phyloP scores from a whole-genome alignment of 2,888 invertebrate species.

The Melanostoma mellinum region DNA sequence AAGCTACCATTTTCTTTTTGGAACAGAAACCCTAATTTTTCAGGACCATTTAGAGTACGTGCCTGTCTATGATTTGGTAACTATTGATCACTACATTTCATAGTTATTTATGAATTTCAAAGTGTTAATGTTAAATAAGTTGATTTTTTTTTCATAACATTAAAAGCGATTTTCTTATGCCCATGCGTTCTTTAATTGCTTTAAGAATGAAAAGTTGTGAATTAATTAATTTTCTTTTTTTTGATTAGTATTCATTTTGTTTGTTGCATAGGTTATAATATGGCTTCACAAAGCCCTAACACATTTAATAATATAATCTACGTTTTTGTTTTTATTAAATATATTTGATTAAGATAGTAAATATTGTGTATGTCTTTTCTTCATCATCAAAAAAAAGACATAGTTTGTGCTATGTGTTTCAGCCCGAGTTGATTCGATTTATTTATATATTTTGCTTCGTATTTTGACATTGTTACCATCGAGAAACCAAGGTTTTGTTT shows the following conservation, averaged over 20 bases:
- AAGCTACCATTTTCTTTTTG: no score
- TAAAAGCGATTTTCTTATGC: constrained; percentile 59
- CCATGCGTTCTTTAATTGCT: constrained; percentile 44
- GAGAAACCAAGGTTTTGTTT: constrained; percentile 59
- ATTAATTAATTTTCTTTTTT: constrained; percentile 35
- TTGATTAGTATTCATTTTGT: constrained; percentile 13
- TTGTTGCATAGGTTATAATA: constrained; percentile 11
- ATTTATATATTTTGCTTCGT: constrained; percentile 27
- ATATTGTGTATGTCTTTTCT: constrained; percentile 37
- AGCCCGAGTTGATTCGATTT: constrained; percentile 68
- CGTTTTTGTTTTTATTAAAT: constrained; percentile 41
- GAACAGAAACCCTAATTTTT: no score
- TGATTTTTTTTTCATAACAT: constrained; percentile 43
- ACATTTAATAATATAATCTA: constrained; percentile 49
- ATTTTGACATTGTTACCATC: constrained; percentile 44
- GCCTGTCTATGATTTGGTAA: neutral
- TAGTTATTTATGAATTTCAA: constrained; percentile 1
- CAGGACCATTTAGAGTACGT: neutral
- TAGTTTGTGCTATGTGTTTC: constrained; percentile 68
- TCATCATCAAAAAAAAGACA: constrained; percentile 36
- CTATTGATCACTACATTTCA: constrained; percentile 6
- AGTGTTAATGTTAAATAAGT: constrained; percentile 32
- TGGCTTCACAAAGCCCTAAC: constrained; percentile 43
- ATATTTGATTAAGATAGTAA: constrained; percentile 53
- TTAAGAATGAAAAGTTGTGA: constrained; percentile 36